A percentile compares a stretch with the other conserved stretches of the same genome.
Conservation (phyloP, 1,140 invertebrate species). For the Brachionus asplanchnoidis region DNA sequence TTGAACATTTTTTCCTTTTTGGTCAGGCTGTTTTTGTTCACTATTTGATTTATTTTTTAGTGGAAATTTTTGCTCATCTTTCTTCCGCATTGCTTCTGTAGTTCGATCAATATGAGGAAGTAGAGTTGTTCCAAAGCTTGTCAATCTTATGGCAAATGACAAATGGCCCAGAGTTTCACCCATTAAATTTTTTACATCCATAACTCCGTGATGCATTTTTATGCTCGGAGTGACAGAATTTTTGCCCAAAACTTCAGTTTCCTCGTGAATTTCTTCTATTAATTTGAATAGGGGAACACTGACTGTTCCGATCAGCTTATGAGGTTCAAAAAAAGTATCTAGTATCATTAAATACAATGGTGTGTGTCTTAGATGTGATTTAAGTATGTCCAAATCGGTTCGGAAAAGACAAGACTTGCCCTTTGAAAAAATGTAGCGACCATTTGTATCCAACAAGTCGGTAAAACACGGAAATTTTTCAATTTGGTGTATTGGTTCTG, state of each 20-base stretch:
- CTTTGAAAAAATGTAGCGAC: constrained; percentile 16
- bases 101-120: constrained; percentile 24
- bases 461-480: constrained; percentile 30
- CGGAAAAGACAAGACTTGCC: constrained; percentile 11
- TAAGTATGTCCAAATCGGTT: neutral
- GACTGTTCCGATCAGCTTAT: constrained; percentile 23
- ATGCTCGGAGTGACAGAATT: neutral
- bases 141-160: constrained; percentile 8
- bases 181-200: constrained; percentile 35
- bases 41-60: neutral
- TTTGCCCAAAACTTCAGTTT: neutral
- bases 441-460: constrained; percentile 8
- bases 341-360: constrained; percentile 35
- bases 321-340: constrained; percentile 32
- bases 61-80: neutral
- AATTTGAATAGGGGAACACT: neutral
- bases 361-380: neutral
- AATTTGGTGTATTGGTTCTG: neutral
- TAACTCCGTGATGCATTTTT: constrained; percentile 6
- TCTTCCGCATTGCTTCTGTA: neutral
- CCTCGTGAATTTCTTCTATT: neutral
- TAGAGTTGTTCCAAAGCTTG: constrained; percentile 12
- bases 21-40: neutral
- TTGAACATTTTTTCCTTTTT: neutral
- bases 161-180: constrained; percentile 7